phyloP scores from a whole-genome alignment of 2,888 invertebrate species.

The Diplolepis rosae region DNA sequence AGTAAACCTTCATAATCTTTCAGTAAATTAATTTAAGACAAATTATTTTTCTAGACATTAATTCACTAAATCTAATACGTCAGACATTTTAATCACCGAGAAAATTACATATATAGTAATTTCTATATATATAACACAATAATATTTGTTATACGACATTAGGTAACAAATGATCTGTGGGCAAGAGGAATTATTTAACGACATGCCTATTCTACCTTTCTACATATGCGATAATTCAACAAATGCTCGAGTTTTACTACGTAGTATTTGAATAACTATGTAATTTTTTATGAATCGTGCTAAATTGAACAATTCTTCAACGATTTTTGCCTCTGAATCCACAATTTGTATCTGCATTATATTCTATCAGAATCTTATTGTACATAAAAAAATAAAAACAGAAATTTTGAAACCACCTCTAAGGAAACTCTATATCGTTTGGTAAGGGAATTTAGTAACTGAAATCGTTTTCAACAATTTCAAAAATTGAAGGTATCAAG shows the following conservation, averaged over 20 bases:
- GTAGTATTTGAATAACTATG: neutral
- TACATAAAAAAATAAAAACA: too few relatives aligned
- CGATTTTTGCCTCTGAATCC: neutral
- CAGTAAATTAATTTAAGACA: neutral
- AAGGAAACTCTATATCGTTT: too few relatives aligned
- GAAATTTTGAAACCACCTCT: too few relatives aligned
- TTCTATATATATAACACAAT: neutral
- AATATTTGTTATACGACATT: conserved; percentile 3
- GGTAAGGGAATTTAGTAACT: too few relatives aligned
- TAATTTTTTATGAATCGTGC: neutral
- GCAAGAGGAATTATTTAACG: conserved; percentile 1
- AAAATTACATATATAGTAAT: conserved; percentile 18
- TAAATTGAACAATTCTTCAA: neutral
- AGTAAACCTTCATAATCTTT: neutral
- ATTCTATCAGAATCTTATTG: too few relatives aligned
- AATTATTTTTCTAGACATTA: neutral
- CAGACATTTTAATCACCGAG: neutral
- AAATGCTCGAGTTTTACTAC: conserved; percentile 10
- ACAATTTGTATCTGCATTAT: neutral
- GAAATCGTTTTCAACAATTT: too few relatives aligned
- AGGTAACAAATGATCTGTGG: conserved; percentile 15
- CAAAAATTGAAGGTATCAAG: too few relatives aligned
- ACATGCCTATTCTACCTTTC: conserved; percentile 6
- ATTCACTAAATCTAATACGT: neutral
- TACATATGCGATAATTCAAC: neutral